Percentiles rank a stretch among this genome's conserved stretches.
phyloP scores from a whole-genome alignment of 2,797 vertebrate genomes.

The Malacoctenus gilli region DNA sequence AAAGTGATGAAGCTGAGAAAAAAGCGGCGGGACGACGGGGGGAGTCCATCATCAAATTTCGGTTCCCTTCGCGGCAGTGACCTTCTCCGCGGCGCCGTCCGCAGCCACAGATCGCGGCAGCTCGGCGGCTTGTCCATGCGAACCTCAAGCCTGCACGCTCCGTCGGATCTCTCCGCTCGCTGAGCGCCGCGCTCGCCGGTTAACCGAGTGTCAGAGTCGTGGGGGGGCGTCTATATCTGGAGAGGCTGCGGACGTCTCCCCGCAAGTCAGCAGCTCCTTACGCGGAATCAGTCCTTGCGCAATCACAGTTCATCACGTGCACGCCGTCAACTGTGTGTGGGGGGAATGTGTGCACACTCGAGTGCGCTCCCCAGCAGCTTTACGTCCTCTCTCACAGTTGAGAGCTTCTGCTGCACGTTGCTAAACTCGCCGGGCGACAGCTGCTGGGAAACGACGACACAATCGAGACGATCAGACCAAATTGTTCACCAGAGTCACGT shows the following conservation, averaged over 20 bases:
- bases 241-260: constrained; percentile 25
- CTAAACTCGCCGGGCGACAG: constrained; percentile 11
- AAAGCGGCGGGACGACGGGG: too few relatives aligned
- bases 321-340: background rate
- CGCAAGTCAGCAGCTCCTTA: constrained; percentile 25
- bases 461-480: background rate
- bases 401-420: background rate
- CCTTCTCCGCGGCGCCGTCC: too few relatives aligned
- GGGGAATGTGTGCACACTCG: background rate
- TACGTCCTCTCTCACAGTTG: constrained; percentile 3
- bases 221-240: constrained; percentile 27
- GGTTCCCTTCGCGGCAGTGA: too few relatives aligned
- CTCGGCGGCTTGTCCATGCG: constrained; percentile 34
- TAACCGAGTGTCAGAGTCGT: constrained; percentile 26
- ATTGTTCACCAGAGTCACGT: constrained; percentile 6
- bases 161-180: constrained; percentile 25
- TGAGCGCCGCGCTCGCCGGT: constrained; percentile 37
- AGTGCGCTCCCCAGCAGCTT: background rate
- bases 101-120: too few relatives aligned
- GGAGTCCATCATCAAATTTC: too few relatives aligned
- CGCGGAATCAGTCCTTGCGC: constrained; percentile 13
- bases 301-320: background rate
- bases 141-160: constrained; percentile 31
- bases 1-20: too few relatives aligned
- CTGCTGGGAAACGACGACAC: background rate